A percentile compares a stretch with the other conserved stretches of the same genome.
Conservation (phyloP, 2,888 invertebrate genomes). For the Pristionchus maxplancki region DNA sequence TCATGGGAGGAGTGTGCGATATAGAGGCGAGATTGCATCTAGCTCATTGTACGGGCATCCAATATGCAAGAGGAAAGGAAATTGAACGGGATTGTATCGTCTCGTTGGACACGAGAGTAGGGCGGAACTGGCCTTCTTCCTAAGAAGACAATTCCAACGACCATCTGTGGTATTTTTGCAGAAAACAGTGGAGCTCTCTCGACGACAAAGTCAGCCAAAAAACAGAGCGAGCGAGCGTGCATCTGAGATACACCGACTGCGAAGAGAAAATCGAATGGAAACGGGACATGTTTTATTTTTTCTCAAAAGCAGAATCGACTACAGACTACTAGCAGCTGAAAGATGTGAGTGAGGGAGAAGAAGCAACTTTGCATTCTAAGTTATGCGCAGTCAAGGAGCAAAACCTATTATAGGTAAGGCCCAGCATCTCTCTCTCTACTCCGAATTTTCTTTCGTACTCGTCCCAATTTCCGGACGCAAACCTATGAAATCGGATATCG, state of each 20-base stretch:
- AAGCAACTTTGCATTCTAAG: constrained; percentile 48
- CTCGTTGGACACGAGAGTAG: neutral
- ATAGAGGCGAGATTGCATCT: neutral
- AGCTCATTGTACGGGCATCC: constrained; percentile 11
- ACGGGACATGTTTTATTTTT: neutral
- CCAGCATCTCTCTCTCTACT: constrained; percentile 2
- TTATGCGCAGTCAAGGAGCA: constrained; percentile 36
- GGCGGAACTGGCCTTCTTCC: neutral
- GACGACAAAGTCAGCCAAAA: neutral
- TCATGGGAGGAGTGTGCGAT: neutral
- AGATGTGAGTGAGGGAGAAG: neutral
- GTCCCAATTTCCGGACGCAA: constrained; percentile 17
- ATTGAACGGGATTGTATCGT: neutral
- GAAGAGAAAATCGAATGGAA: neutral
- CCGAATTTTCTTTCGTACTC: neutral
- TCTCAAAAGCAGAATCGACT: neutral
- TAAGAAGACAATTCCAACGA: neutral
- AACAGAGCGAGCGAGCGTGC: neutral
- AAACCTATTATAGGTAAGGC: constrained; percentile 31
- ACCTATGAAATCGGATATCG: constrained; percentile 9
- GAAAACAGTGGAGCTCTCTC: neutral
- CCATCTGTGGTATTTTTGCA: neutral
- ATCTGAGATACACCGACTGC: neutral
- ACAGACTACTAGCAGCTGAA: neutral
- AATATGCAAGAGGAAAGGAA: neutral